These are phyloP conservation scores for Eucera pruinosa DNA, from an alignment of 2,888 invertebrate genomes.

Conservation along the genomic window DNA sequence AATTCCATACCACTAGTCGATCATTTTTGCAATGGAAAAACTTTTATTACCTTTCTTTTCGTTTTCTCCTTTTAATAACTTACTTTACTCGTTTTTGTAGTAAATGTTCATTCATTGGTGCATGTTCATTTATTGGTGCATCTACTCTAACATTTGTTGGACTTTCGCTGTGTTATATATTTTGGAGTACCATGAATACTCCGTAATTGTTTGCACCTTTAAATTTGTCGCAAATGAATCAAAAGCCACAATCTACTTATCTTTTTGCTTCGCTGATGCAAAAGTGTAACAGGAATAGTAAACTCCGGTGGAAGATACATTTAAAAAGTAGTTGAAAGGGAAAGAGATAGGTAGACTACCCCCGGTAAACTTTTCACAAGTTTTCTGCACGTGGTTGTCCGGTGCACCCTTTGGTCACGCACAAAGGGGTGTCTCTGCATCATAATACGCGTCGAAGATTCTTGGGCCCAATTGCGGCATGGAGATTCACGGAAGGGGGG, in stretches of 20 bases:
- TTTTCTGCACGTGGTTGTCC: conserved; percentile 51
- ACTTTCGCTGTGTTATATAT: too few relatives aligned
- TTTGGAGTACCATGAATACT: too few relatives aligned
- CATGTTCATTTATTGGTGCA: too few relatives aligned
- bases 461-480: conserved; percentile 46
- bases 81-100: too few relatives aligned
- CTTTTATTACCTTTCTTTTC: too few relatives aligned
- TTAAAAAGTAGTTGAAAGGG: neutral
- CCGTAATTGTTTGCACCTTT: too few relatives aligned
- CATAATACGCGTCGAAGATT: conserved; percentile 50
- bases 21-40: too few relatives aligned
- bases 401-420: conserved; percentile 72
- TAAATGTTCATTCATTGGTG: too few relatives aligned
- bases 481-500: conserved; percentile 50
- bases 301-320: neutral
- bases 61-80: too few relatives aligned
- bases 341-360: neutral
- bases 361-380: conserved; percentile 18
- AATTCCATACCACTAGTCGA: too few relatives aligned
- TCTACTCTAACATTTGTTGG: too few relatives aligned
- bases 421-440: conserved; percentile 56
- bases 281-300: neutral
- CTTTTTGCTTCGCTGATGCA: neutral
- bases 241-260: neutral
- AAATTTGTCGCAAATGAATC: too few relatives aligned